Evolutionary conservation across 2,113 vertebrate species (phyloP), one percentile per base, ranked within the genome.

Genomic region (Brachionichthys hirsutus): DNA sequence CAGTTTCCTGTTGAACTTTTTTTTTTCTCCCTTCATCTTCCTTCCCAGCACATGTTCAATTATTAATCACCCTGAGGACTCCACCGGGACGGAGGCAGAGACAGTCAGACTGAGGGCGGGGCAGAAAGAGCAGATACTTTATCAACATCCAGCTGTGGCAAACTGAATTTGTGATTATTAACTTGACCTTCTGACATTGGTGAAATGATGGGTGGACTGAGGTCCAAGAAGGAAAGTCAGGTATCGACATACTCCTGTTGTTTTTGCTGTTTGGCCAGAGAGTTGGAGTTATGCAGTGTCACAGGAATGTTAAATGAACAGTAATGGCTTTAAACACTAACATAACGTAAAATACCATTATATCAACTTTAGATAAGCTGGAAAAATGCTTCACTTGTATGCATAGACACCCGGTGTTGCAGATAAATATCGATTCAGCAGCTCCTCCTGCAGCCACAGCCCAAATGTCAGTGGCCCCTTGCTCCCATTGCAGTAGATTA

Each of bases 11-110:
- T 54, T n/a, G n/a, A n/a, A n/a, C n/a, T n/a, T n/a, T n/a, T n/a
- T n/a, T n/a, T n/a, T n/a, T 64, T 44, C 44, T 5, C 11, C 44
- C 67, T 56, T 58, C 65, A 48, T 82, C 45, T 67, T 12, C 63
- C 55, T 74, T 45, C 75, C 73, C 14, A 14, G 69, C 80, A 73
- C 75, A 76, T 67, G 68, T 74, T 88, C 56, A 88, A 85, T 86
- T 88, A 86, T 86, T 88, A 80, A 88, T 47, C 2, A 36, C 3
- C 43, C 43, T 66, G 77, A 73, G 11, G 42, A 57, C 67, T 73
- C 70, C 35, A 4, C 5, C 1, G 66, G 47, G 78, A 67, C 50
- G 2, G 52, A 71, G 73, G 34, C 48, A 61, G 62, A 59, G 18
- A 43, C 40, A 62, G 50, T 46, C 49, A 64, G 52, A 42, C 36